Evolutionary conservation across 1,140 invertebrate species (phyloP).

Genomic region (Pogonus chalceus): DNA sequence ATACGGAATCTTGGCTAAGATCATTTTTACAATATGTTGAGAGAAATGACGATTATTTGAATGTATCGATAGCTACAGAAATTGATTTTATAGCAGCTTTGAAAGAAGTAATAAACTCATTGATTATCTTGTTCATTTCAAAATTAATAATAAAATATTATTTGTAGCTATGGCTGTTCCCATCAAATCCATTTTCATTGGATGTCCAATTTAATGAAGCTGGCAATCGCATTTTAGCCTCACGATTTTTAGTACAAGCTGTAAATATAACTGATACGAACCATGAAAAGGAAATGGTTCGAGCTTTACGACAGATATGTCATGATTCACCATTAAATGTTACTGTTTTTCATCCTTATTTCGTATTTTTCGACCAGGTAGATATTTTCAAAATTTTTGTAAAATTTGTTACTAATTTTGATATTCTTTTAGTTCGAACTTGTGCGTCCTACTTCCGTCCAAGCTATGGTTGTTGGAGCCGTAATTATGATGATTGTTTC

Average conservation of each 20-base stretch:
- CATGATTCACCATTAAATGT: conserved; percentile 68
- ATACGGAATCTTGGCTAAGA: conserved; percentile 86
- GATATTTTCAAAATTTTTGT: conserved; percentile 1
- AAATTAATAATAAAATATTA: conserved; percentile 10
- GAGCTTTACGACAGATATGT: conserved; percentile 67
- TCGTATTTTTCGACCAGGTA: conserved; percentile 89
- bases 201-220: conserved; percentile 78
- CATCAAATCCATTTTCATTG: conserved; percentile 60
- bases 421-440: conserved; percentile 72
- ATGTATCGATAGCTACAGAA: conserved; percentile 62
- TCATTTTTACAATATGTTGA: conserved; percentile 71
- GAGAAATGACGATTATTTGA: conserved; percentile 61
- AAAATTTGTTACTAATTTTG: conserved; percentile 11
- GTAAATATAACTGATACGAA: conserved; percentile 83
- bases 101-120: conserved; percentile 50
- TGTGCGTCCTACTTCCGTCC: conserved; percentile 83
- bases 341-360: conserved; percentile 89
- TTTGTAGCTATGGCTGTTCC: conserved; percentile 59
- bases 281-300: conserved; percentile 85
- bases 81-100: conserved; percentile 62
- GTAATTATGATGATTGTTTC: conserved; percentile 94
- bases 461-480: conserved; percentile 86
- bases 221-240: conserved; percentile 64
- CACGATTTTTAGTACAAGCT: conserved; percentile 79
- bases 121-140: neutral